Evolutionary conservation across 1,140 invertebrate species (phyloP), one percentile per base, ranked within the genome.

Genomic region (Branchinecta lindahli): DNA sequence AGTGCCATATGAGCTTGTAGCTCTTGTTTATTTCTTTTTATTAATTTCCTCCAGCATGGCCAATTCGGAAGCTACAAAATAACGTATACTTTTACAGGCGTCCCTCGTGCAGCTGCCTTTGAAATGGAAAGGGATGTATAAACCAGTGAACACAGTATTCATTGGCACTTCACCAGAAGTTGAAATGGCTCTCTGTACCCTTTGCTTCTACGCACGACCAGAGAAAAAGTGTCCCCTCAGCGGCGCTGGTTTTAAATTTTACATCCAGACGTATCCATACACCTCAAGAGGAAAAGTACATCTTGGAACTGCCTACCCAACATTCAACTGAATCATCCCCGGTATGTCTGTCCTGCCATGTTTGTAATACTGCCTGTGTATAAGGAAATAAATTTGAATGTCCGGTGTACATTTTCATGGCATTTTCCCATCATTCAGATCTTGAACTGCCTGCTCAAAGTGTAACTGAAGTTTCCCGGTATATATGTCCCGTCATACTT

Each of bases 111-210:
- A 70, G 44, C 44, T 72, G 71, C 71, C 71, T 8, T 33, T 72
- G 68, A 85, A 82, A 47, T 89, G 90, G 80, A 84, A 86, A 76
- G 84, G 84, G 0, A 78, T 85, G 4, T 82, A 86, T 69, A 95
- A 94, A 78, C 87, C 87, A 0, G 86, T 88, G 0, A 87, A 87
- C 44, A 84, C 85, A 2, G 83, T 94, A 79, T 93, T 95, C 75
- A 83, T 96, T 71, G 93, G 93, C 21, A 94, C 91, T 5, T 92
- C 91, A 71, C 94, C 93, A 0, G 94, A 96, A 81, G 83, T 96
- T 73, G 94, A 97, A 80, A 85, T 97, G 78, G 89, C 92, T 18
- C 79, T 94, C 0, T 96, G 94, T 76, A 92, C 92, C 0, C 83
- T 93, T 9, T 94, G 91, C 75, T 92, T 88, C 76, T 80, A 89